Conservation (phyloP, 2,888 invertebrate genomes). For the Cephus rjabovi region DNA sequence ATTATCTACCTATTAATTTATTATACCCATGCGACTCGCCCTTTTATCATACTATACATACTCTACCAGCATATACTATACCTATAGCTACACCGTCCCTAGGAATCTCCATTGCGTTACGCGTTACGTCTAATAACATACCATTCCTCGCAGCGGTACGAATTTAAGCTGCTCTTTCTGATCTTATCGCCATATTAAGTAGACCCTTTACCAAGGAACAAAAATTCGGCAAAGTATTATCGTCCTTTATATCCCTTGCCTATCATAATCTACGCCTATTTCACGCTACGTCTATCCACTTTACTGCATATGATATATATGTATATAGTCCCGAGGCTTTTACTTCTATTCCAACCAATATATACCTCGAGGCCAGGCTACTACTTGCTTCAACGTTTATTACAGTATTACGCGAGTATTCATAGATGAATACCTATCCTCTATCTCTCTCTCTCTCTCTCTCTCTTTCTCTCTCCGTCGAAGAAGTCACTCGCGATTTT, state of each 20-base stretch:
- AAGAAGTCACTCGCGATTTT: slow-evolving; percentile 47
- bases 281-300: not conserved
- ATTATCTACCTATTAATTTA: not conserved
- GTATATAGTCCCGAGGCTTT: not conserved
- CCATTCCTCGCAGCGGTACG: not conserved
- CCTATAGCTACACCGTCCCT: not conserved
- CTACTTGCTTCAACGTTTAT: not conserved
- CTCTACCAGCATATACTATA: not conserved
- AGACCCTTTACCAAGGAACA: not conserved
- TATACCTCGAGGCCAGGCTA: not conserved
- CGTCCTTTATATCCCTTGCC: not conserved
- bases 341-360: not conserved
- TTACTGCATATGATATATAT: not conserved
- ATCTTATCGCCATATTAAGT: not conserved
- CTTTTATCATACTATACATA: not conserved
- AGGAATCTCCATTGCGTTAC: not conserved
- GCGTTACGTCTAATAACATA: not conserved
- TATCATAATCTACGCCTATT: not conserved
- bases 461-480: slow-evolving; percentile 15
- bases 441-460: slow-evolving; percentile 2
- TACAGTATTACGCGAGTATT: not conserved
- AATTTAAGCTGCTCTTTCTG: not conserved
- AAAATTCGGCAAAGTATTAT: not conserved
- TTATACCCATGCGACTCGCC: not conserved
- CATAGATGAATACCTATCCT: not conserved